Percentiles rank a stretch among this genome's conserved stretches.
phyloP scores from a whole-genome alignment of 23 tunicate species.

The Trididemnum clinides region DNA sequence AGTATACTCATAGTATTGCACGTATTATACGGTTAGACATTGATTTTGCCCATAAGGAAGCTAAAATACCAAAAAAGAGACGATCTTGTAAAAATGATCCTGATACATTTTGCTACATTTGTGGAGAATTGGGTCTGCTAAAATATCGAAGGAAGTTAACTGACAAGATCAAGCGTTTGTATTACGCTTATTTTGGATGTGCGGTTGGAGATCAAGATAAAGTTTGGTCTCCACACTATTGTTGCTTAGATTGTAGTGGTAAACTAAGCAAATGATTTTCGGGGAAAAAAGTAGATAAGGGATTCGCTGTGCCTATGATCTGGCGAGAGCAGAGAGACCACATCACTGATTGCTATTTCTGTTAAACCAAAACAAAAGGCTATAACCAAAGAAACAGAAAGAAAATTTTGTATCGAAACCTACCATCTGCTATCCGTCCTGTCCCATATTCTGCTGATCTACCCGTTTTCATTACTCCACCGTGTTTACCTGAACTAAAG shows the following conservation, averaged over 20 bases:
- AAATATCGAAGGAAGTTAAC: conserved; percentile 19
- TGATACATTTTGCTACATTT: conserved; percentile 34
- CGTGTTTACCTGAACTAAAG: not conserved
- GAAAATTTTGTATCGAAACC: too few species aligned
- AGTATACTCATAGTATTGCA: not conserved
- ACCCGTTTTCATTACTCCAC: not conserved
- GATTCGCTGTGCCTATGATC: too few species aligned
- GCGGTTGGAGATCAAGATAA: conserved; percentile 54
- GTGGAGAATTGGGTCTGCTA: not conserved
- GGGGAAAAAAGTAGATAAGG: conserved; percentile 13
- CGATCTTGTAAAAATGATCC: conserved; percentile 17
- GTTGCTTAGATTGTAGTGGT: conserved; percentile 22
- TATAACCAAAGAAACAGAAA: not conserved
- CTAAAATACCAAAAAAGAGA: conserved; percentile 23
- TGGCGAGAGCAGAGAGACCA: too few species aligned
- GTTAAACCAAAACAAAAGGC: not conserved
- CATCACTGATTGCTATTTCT: too few species aligned
- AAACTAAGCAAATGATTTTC: conserved; percentile 31
- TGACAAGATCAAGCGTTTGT: conserved; percentile 31
- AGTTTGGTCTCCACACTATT: conserved; percentile 33
- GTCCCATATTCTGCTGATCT: too few species aligned
- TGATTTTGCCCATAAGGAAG: conserved; percentile 12
- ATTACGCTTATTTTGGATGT: conserved; percentile 44
- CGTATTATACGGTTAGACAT: not conserved
- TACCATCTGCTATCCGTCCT: too few species aligned